Conservation (phyloP, 1,140 invertebrate genomes). For the Pomacea maculata region DNA sequence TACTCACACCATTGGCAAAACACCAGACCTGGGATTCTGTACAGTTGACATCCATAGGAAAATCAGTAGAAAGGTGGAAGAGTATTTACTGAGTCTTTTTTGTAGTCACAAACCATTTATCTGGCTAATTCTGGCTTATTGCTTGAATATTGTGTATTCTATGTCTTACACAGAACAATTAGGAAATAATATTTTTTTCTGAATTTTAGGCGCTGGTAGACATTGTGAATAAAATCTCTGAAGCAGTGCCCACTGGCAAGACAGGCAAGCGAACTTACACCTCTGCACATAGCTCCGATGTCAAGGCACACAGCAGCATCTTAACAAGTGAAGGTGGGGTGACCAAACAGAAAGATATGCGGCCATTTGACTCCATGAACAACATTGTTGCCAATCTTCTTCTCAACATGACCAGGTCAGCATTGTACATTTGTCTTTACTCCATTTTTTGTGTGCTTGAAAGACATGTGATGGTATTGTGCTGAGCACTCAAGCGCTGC, state of each 20-base stretch:
- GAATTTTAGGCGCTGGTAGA: constrained; percentile 60
- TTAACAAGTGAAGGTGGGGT: constrained; percentile 47
- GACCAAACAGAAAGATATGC: constrained; percentile 48
- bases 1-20: too few relatives aligned
- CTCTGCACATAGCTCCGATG: constrained; percentile 31
- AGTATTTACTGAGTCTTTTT: too few relatives aligned
- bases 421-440: not conserved
- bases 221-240: constrained; percentile 62
- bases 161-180: too few relatives aligned
- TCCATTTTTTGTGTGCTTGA: not conserved
- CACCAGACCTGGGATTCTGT: too few relatives aligned
- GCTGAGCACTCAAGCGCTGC: too few relatives aligned
- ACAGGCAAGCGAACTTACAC: constrained; percentile 52
- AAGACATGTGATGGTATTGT: too few relatives aligned
- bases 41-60: too few relatives aligned
- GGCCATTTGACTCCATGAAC: constrained; percentile 68
- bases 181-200: constrained; percentile 8
- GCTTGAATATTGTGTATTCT: too few relatives aligned
- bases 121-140: too few relatives aligned
- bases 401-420: constrained; percentile 66
- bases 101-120: too few relatives aligned
- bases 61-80: too few relatives aligned
- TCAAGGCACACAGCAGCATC: constrained; percentile 52
- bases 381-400: constrained; percentile 67
- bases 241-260: constrained; percentile 51